Base-by-base conservation (phyloP, 2,113 vertebrate species). In the Canis aureus region DNA sequence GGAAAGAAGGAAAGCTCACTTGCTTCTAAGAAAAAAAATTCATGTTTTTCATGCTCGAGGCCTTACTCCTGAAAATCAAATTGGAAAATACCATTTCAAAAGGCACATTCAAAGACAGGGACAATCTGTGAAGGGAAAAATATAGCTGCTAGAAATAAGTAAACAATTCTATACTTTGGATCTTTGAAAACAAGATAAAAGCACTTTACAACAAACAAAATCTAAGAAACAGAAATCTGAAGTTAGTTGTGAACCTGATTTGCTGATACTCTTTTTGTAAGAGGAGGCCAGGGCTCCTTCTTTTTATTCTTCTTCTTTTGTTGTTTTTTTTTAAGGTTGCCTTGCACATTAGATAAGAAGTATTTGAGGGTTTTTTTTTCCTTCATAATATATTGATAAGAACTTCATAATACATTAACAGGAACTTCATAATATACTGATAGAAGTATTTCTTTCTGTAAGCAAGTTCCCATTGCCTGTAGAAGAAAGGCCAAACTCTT, bases 141-240 rank as follows among this genome's bases (percentile, higher is more conserved):
- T 93, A 66, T 66, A 96, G 80, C 91, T 96, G 57, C 91, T 82
- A 92, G 93, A 97, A 97, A 95, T 89, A 95, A 98, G 95, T 74
- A 98, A 97, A 96, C 74, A 97, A 38, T 97, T 97, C 92, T 91
- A 94, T 93, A 82, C 88, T 94, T 96, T 79, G 88, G 85, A 94
- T 97, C 94, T 97, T 88, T 95, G 81, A 97, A 94, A 97, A 96
- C 88, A 93, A 98, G 81, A 93, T 94, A 67, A 95, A 98, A 96
- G 93, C 73, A 83, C n/a, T 96, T 95, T 94, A 94, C 76, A 78
- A 94, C 90, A 25, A 97, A 88, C 43, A 97, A 94, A 97, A 89
- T 88, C 84, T 92, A 94, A 95, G 79, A 38, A 97, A 88, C 90
- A 91, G 60, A 88, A 97, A 96, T 66, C 3, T 93, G 53, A 97